These are phyloP conservation scores for Nestor notabilis DNA, from an alignment of 2,113 vertebrate species.

Conservation along the genomic window DNA sequence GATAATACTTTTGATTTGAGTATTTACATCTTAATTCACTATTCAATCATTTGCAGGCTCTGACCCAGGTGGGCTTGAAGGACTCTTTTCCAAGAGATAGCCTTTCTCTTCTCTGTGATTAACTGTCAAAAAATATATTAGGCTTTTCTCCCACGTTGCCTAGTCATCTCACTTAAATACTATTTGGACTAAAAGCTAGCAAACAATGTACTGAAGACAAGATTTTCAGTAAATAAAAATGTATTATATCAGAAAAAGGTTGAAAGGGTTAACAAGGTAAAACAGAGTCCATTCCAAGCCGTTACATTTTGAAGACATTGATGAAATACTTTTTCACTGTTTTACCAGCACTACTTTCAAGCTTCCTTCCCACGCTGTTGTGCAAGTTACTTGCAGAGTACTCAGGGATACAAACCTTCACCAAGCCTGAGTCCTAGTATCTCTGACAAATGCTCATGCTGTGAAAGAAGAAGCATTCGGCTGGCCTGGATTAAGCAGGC, in stretches of 20 bases:
- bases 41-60: not conserved
- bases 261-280: conserved; percentile 6
- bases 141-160: not conserved
- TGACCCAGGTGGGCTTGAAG: not conserved
- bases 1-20: not conserved
- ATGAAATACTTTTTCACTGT: conserved; percentile 50
- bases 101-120: not conserved
- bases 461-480: not conserved
- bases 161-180: not conserved
- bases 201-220: not conserved
- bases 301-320: conserved; percentile 51
- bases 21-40: not conserved
- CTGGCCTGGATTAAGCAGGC: not conserved
- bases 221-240: not conserved
- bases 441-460: conserved; percentile 28
- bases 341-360: conserved; percentile 43
- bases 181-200: not conserved
- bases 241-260: not conserved
- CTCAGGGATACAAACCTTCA: not conserved
- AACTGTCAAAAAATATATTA: not conserved
- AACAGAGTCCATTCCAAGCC: not conserved
- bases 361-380: conserved; percentile 50
- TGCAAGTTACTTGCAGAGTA: conserved; percentile 34
- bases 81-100: not conserved
- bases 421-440: not conserved